A percentile compares a stretch with the other conserved stretches of the same genome.
Evolutionary conservation across 2,888 invertebrate species (phyloP).

Genomic region (Diaperis boleti): DNA sequence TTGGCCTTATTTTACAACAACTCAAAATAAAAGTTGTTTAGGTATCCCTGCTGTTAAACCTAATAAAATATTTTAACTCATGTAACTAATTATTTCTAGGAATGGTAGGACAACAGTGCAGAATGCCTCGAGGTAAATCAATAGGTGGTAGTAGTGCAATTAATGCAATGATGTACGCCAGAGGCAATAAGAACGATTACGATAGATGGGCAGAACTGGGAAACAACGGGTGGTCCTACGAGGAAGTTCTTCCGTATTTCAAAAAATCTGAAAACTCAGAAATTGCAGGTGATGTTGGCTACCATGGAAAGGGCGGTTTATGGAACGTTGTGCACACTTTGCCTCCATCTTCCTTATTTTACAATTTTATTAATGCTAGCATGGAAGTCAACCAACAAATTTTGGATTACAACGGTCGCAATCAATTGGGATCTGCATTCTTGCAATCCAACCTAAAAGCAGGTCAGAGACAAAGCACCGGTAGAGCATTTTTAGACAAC

Average conservation of each 20-base stretch:
- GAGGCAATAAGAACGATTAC: slow-evolving; percentile 43
- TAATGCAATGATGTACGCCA: slow-evolving; percentile 44
- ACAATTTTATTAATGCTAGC: slow-evolving; percentile 35
- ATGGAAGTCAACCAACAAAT: slow-evolving; percentile 35
- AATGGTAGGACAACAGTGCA: slow-evolving; percentile 41
- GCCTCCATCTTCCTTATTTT: slow-evolving; percentile 21
- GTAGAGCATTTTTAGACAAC: slow-evolving; percentile 72
- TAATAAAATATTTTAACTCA: no score
- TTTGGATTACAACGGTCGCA: slow-evolving; percentile 44
- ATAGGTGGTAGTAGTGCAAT: slow-evolving; percentile 46
- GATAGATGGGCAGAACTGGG: slow-evolving; percentile 42
- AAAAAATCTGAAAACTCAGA: slow-evolving; percentile 46
- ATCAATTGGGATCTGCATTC: slow-evolving; percentile 71
- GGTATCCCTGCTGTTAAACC: no score
- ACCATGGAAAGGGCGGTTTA: slow-evolving; percentile 43
- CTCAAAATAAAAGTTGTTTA: slow-evolving; percentile 46
- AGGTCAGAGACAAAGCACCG: slow-evolving; percentile 72
- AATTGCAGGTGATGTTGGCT: slow-evolving; percentile 36
- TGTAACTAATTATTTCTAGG: slow-evolving; percentile 36
- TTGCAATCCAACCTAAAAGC: slow-evolving; percentile 72
- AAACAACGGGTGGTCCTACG: slow-evolving; percentile 45
- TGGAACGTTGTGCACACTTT: slow-evolving; percentile 41
- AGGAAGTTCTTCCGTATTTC: slow-evolving; percentile 47
- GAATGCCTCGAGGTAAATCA: slow-evolving; percentile 44
- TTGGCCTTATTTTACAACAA: slow-evolving; percentile 49